Evolutionary conservation across 2,113 vertebrate species (phyloP), one percentile per base, ranked within the genome.

Genomic region (Rhinichthys klamathensis): DNA sequence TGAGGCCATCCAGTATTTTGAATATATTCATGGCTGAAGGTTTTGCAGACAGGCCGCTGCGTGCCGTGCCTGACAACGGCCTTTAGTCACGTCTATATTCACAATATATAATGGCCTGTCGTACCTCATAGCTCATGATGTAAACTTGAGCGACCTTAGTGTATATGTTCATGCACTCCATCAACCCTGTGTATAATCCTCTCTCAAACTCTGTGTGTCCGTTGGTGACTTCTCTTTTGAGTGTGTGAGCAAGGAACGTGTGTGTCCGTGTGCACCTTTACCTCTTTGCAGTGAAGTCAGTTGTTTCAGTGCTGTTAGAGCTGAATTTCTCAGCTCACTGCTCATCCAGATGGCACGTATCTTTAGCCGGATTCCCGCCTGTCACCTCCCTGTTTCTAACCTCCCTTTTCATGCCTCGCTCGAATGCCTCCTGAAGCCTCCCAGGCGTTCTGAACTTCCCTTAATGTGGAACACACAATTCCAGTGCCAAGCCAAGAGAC

Each of bases 251-350:
- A 32, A 58, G 27, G 6, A 8, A 6, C 8, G 25, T n/a, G 74
- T 80, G 63, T 74, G 8, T 54, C 32, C 60, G 13, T 76, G 73
- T 72, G 27, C 58, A 77, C 72, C 73, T 65, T 46, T 67, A 38
- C 44, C 56, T 83, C 76, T 81, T 49, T 35, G 65, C 80, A 35
- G n/a, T 87, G 49, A 75, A 84, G 87, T 78, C 72, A 63, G 69
- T 54, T 78, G 80, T 75, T 88, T 46, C 23, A 54, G 72, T 74
- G 84, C 74, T 72, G 67, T 82, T 82, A 46, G 18, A 58, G 76
- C 63, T 87, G 78, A 12, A 85, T 89, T 85, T 89, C 80, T 89
- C 88, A 87, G 79, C 80, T 58, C 70, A 58, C n/a, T 87, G 85
- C 73, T 60, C 51, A 41, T 84, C 30, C 81, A 87, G 83, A 85